Conservation (phyloP, 1,140 invertebrate species). For the Anoplophora glabripennis region DNA sequence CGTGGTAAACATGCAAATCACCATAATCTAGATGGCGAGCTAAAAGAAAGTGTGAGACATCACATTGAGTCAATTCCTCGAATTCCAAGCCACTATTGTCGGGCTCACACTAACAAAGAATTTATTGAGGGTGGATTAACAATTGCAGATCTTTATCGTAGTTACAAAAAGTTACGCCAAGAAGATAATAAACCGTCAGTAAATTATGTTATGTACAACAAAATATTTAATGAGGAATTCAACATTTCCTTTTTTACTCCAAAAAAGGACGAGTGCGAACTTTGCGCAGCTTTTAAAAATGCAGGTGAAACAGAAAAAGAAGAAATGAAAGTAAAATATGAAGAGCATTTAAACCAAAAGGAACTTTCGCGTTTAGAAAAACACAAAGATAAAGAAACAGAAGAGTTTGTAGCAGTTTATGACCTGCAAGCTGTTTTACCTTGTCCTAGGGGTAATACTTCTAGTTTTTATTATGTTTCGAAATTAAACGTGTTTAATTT, state of each 20-base stretch:
- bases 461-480: slow-evolving; percentile 46
- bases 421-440: slow-evolving; percentile 46
- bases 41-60: no score
- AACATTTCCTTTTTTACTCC: not conserved
- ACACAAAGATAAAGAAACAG: slow-evolving; percentile 20
- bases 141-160: not conserved
- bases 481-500: slow-evolving; percentile 51
- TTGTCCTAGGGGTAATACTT: slow-evolving; percentile 39
- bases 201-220: not conserved
- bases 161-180: not conserved
- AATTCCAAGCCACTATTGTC: not conserved
- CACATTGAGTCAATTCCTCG: no score
- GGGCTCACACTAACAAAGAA: not conserved
- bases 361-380: slow-evolving; percentile 4
- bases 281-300: not conserved
- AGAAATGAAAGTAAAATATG: not conserved
- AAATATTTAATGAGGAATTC: slow-evolving; percentile 1
- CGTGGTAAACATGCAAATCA: no score
- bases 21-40: no score
- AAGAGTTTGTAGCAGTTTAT: slow-evolving; percentile 32
- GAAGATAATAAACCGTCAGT: not conserved
- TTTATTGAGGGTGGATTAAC: no score
- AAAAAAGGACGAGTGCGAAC: slow-evolving; percentile 1
- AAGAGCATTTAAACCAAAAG: not conserved
- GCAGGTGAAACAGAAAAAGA: not conserved